Evolutionary conservation across 2,797 vertebrate genomes (phyloP).

Genomic region (Acanthurus tractus): DNA sequence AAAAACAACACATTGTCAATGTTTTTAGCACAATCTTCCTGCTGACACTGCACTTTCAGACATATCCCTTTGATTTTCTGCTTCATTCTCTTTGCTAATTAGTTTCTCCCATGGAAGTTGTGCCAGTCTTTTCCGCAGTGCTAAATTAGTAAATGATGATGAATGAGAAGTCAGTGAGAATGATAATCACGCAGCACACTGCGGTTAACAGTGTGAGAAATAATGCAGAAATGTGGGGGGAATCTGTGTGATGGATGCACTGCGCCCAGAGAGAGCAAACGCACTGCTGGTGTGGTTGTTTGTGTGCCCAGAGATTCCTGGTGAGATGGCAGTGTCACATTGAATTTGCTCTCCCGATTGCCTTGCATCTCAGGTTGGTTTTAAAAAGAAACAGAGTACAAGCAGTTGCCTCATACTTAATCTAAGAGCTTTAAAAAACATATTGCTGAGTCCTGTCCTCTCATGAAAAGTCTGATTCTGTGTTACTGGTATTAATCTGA

Average conservation of each 20-base stretch:
- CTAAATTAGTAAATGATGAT: constrained; percentile 74
- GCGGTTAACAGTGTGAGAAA: constrained; percentile 36
- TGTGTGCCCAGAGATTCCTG: constrained; percentile 1
- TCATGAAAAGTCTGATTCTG: background rate
- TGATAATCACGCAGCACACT: constrained; percentile 56
- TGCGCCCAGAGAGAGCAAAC: background rate
- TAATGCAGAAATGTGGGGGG: constrained; percentile 43
- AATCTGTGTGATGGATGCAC: constrained; percentile 18
- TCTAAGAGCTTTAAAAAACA: background rate
- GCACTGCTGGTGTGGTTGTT: constrained; percentile 2
- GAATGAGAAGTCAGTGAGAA: constrained; percentile 65
- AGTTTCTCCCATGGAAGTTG: constrained; percentile 54
- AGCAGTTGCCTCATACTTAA: constrained; percentile 15
- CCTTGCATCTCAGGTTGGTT: background rate
- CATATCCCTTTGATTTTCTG: constrained; percentile 62
- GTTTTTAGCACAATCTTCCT: constrained; percentile 18
- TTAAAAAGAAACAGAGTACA: background rate
- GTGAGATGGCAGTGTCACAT: constrained; percentile 7
- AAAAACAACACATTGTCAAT: constrained; percentile 16
- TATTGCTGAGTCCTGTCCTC: background rate
- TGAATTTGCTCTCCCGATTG: constrained; percentile 24
- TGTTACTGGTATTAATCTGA: constrained; percentile 6
- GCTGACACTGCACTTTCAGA: constrained; percentile 40
- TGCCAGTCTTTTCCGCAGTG: constrained; percentile 43
- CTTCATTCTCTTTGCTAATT: constrained; percentile 67